phyloP scores from a whole-genome alignment of 2,797 vertebrate genomes.

The Epinephelus coioides region DNA sequence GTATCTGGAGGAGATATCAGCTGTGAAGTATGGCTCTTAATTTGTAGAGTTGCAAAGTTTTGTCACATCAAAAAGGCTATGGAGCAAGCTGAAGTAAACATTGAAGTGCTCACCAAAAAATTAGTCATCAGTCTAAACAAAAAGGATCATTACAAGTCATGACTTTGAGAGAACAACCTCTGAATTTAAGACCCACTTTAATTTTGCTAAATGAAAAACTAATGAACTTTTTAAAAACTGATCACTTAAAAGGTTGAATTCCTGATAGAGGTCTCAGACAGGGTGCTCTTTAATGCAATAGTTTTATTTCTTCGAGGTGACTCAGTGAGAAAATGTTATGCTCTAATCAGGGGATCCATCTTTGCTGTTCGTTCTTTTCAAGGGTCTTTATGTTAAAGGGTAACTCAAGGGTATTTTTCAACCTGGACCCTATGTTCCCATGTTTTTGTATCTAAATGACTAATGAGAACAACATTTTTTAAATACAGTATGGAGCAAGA shows the following conservation, averaged over 20 bases:
- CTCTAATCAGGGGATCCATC: not conserved
- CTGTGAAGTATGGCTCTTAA: not conserved
- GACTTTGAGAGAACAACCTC: not conserved
- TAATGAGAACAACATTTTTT: no score
- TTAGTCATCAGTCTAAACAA: not conserved
- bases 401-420: no score
- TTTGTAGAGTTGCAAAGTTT: not conserved
- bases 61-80: not conserved
- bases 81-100: not conserved
- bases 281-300: not conserved
- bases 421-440: no score
- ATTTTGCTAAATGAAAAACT: not conserved
- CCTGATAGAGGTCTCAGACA: not conserved
- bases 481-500: no score
- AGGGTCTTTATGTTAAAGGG: not conserved
- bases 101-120: not conserved
- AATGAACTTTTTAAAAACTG: not conserved
- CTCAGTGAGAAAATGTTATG: not conserved
- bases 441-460: no score
- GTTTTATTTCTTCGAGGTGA: not conserved
- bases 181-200: not conserved
- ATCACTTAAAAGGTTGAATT: not conserved
- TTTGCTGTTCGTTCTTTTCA: constrained; percentile 7
- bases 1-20: not conserved
- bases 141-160: not conserved